These are phyloP conservation scores for Telmatherina bonti DNA, from an alignment of 2,797 vertebrate genomes.

Conservation along the genomic window DNA sequence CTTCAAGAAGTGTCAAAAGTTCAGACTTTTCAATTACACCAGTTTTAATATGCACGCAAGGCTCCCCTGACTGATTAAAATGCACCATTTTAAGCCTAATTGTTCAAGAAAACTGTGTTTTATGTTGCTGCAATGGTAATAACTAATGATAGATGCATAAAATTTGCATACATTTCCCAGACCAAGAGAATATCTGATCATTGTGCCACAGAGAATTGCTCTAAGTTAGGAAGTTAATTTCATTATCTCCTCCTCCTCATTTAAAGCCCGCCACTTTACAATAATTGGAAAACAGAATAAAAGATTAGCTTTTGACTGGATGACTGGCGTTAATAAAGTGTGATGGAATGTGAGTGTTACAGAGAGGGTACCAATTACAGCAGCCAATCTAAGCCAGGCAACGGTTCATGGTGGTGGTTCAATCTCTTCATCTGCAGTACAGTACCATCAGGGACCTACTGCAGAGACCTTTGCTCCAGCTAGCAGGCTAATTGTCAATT, in stretches of 20 bases:
- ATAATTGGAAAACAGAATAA: conserved; percentile 92
- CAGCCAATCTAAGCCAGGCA: conserved; percentile 74
- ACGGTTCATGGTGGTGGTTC: conserved; percentile 73
- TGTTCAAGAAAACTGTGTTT: conserved; percentile 92
- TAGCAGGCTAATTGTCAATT: conserved; percentile 78
- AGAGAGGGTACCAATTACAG: conserved; percentile 80
- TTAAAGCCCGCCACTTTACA: conserved; percentile 91
- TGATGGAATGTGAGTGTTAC: conserved; percentile 83
- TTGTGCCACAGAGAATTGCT: conserved; percentile 94
- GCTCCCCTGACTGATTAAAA: conserved; percentile 92
- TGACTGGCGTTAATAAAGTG: conserved; percentile 88
- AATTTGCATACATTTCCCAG: conserved; percentile 97
- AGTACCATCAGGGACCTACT: conserved; percentile 74
- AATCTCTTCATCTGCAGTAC: conserved; percentile 75
- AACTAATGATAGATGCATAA: conserved; percentile 95
- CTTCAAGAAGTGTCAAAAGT: conserved; percentile 80
- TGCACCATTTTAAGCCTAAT: conserved; percentile 91
- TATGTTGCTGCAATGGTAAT: conserved; percentile 92
- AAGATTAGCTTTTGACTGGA: conserved; percentile 88
- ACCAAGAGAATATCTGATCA: conserved; percentile 93
- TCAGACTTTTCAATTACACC: conserved; percentile 82
- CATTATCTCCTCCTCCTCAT: conserved; percentile 92
- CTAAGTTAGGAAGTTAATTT: conserved; percentile 96
- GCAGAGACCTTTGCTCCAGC: conserved; percentile 76
- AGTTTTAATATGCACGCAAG: conserved; percentile 79